Evolutionary conservation across 1,140 invertebrate genomes (phyloP).

Genomic region (Camponotus pennsylvanicus): DNA sequence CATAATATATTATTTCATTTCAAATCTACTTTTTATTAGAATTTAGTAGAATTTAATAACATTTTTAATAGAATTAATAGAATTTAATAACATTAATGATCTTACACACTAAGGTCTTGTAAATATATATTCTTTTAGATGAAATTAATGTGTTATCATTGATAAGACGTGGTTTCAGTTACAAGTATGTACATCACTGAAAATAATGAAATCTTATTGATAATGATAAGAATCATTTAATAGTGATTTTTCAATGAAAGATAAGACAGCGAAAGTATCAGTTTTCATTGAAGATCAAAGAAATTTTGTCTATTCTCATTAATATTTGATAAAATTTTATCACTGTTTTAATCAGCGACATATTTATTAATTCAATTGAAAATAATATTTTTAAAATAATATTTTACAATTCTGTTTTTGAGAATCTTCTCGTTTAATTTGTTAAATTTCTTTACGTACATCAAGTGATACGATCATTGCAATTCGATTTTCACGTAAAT

Average conservation of each 20-base stretch:
- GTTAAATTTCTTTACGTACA: not conserved
- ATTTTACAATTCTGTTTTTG: not conserved
- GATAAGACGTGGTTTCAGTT: too few relatives aligned
- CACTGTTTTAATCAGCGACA: not conserved
- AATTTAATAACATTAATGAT: not conserved
- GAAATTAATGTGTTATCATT: too few relatives aligned
- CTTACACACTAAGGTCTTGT: not conserved
- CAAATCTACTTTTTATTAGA: not conserved
- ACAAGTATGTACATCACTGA: too few relatives aligned
- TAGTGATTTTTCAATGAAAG: too few relatives aligned
- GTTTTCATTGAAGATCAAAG: too few relatives aligned
- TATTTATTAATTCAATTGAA: too few relatives aligned
- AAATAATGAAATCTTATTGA: too few relatives aligned
- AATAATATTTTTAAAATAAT: not conserved
- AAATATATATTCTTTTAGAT: not conserved
- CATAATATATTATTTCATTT: constrained; percentile 28
- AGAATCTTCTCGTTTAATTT: not conserved
- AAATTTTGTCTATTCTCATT: too few relatives aligned
- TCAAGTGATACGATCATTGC: not conserved
- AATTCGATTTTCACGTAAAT: not conserved
- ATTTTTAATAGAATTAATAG: not conserved
- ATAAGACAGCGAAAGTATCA: too few relatives aligned
- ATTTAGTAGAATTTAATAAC: not conserved
- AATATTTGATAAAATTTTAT: too few relatives aligned
- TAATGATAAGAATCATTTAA: too few relatives aligned